Conservation (phyloP, 2,113 vertebrate genomes). For the Bombycilla garrulus region DNA sequence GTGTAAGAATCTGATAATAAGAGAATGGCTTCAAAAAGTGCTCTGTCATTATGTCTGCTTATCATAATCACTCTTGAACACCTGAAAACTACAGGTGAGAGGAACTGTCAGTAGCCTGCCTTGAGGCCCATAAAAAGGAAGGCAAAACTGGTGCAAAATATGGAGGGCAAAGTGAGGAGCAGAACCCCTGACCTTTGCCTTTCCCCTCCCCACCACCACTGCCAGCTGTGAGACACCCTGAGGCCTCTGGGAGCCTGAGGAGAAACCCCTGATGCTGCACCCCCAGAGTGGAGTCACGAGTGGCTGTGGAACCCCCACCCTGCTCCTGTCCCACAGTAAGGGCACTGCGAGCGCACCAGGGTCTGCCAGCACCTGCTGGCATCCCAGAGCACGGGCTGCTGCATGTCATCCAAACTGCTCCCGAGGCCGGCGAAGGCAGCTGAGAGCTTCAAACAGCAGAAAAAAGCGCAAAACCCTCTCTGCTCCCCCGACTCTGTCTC, state of each 20-base stretch:
- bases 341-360: background rate
- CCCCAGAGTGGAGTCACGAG: background rate
- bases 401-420: background rate
- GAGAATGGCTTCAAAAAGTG: background rate
- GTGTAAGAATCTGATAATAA: background rate
- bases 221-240: background rate
- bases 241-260: background rate
- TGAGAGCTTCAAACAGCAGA: background rate
- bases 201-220: rapidly evolving
- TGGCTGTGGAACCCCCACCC: rapidly evolving
- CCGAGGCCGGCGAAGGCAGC: background rate
- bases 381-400: rapidly evolving
- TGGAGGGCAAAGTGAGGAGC: background rate
- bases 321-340: background rate
- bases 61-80: background rate
- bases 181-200: background rate
- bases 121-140: background rate
- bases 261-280: background rate
- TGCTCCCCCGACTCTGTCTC: background rate
- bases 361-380: rapidly evolving
- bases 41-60: background rate
- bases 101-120: background rate
- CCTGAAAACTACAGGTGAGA: background rate
- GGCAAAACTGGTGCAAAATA: background rate
- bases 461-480: background rate